phyloP scores from a whole-genome alignment of 1,140 invertebrate genomes.

The Dreissena polymorpha region DNA sequence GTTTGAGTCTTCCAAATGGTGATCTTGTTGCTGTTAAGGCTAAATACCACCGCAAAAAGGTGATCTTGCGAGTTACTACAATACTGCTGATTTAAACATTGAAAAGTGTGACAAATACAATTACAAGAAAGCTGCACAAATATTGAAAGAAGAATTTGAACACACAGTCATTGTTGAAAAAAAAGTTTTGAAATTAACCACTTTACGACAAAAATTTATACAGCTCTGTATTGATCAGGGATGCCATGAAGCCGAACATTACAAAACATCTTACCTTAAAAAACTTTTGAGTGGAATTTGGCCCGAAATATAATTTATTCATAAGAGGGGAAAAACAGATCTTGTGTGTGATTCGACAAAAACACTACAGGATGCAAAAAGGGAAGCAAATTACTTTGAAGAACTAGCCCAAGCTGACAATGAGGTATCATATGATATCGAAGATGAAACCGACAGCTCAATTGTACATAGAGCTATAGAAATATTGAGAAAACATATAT shows the following conservation, averaged over 20 bases:
- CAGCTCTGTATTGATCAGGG: neutral
- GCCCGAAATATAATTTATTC: conserved; percentile 13
- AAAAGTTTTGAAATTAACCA: neutral
- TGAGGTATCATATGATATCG: neutral
- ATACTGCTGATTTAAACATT: neutral
- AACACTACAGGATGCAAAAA: neutral
- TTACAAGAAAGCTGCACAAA: neutral
- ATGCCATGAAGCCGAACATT: neutral
- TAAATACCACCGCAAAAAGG: conserved; percentile 24
- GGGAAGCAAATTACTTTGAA: neutral
- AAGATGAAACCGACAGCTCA: neutral
- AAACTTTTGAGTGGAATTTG: neutral
- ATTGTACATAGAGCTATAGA: conserved; percentile 21
- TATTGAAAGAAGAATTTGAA: conserved; percentile 7
- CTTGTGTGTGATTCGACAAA: neutral
- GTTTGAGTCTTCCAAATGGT: conserved; percentile 5
- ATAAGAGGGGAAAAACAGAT: conserved; percentile 10
- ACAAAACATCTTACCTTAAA: too few species aligned
- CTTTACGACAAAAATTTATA: conserved; percentile 2
- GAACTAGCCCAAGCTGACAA: neutral
- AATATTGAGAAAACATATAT: neutral
- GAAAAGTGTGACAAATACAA: neutral
- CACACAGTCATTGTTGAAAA: neutral
- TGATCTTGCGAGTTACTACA: conserved; percentile 9
- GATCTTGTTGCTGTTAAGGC: conserved; percentile 29